phyloP scores from a whole-genome alignment of 2,113 vertebrate species.

The Silurus asotus region DNA sequence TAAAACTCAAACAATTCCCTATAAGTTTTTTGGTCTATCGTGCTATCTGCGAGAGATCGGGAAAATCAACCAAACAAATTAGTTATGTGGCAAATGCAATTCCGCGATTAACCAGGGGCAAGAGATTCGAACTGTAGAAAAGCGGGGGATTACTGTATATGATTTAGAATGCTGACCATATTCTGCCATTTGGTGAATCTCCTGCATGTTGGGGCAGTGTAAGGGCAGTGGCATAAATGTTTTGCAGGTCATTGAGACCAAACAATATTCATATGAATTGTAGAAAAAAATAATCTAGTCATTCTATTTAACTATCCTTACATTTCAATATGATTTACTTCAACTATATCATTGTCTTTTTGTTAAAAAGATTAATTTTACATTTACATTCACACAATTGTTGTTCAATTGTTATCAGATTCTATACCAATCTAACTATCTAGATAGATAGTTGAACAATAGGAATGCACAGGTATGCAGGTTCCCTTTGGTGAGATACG shows the following conservation, averaged over 20 bases:
- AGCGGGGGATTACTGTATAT: too few relatives aligned
- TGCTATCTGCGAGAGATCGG: too few relatives aligned
- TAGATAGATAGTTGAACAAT: not conserved
- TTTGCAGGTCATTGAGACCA: not conserved
- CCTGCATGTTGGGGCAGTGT: not conserved
- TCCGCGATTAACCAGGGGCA: too few relatives aligned
- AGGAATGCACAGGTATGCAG: conserved; percentile 18
- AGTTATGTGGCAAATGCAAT: too few relatives aligned
- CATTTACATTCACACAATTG: not conserved
- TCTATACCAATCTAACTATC: not conserved
- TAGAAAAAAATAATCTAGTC: not conserved
- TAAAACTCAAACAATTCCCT: too few relatives aligned
- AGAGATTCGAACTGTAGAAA: too few relatives aligned
- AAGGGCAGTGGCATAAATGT: not conserved
- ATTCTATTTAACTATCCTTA: not conserved
- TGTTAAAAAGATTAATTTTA: not conserved
- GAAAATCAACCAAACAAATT: too few relatives aligned
- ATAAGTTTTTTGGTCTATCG: too few relatives aligned
- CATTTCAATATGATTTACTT: not conserved
- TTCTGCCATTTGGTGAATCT: too few relatives aligned
- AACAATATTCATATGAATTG: not conserved
- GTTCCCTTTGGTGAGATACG: not conserved
- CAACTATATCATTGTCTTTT: not conserved
- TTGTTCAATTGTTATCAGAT: not conserved
- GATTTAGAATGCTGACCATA: too few relatives aligned